Evolutionary conservation across 1,140 invertebrate species (phyloP).

Genomic region (Hylaeus anthracinus): DNA sequence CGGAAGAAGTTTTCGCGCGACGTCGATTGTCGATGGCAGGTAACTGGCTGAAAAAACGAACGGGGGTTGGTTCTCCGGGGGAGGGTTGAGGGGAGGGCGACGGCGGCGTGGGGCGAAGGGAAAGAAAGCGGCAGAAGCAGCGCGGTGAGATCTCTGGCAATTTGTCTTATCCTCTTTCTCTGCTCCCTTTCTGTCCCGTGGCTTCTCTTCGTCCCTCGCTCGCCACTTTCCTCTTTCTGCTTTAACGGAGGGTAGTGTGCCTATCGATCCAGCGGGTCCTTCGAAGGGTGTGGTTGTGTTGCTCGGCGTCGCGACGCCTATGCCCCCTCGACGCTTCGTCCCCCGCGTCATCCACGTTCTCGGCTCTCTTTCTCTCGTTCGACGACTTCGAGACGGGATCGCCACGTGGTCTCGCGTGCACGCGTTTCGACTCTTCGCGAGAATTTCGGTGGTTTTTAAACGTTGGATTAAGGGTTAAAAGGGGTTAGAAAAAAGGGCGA

Average conservation of each 20-base stretch:
- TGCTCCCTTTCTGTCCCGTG: conserved; percentile 35
- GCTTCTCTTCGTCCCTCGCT: conserved; percentile 33
- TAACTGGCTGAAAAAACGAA: conserved; percentile 43
- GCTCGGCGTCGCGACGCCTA: conserved; percentile 69
- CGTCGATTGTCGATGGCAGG: conserved; percentile 55
- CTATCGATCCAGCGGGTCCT: conserved; percentile 73
- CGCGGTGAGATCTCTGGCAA: conserved; percentile 73
- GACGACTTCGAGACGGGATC: background rate
- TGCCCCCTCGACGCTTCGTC: conserved; percentile 15
- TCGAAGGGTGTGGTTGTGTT: conserved; percentile 76
- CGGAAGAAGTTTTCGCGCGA: conserved; percentile 29
- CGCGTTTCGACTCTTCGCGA: background rate
- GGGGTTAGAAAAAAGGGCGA: no score
- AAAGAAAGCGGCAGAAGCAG: conserved; percentile 41
- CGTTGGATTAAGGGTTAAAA: no score
- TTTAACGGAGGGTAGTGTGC: conserved; percentile 69
- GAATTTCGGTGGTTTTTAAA: no score
- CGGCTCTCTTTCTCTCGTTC: background rate
- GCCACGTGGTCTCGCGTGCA: conserved; percentile 25
- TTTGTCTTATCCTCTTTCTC: conserved; percentile 72
- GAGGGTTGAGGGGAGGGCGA: background rate
- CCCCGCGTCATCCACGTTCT: conserved; percentile 9
- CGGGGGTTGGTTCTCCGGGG: background rate
- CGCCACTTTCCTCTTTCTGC: conserved; percentile 42
- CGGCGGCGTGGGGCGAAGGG: background rate